phyloP scores from a whole-genome alignment of 1,140 invertebrate species.

The Papilio machaon region DNA sequence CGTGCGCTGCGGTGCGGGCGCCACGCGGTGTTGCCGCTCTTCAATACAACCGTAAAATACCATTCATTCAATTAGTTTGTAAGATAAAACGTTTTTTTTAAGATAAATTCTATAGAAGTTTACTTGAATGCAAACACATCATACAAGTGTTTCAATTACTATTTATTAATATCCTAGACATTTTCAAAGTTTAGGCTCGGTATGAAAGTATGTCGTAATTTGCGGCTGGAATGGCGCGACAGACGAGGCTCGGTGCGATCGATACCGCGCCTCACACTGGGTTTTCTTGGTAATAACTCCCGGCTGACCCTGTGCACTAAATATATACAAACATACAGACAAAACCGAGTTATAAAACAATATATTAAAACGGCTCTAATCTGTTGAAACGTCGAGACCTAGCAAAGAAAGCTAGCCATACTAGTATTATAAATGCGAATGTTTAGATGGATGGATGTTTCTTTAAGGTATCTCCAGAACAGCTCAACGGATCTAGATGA shows the following conservation, averaged over 20 bases:
- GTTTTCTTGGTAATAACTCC: slow-evolving; percentile 15
- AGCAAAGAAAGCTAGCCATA: background rate
- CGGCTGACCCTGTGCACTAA: slow-evolving; percentile 13
- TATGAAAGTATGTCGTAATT: background rate
- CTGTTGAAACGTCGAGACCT: background rate
- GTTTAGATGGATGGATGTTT: no score
- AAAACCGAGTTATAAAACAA: background rate
- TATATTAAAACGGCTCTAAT: background rate
- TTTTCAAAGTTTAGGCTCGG: background rate
- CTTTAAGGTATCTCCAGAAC: no score
- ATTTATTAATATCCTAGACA: slow-evolving; percentile 9
- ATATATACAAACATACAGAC: background rate
- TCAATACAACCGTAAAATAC: slow-evolving; percentile 62
- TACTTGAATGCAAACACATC: slow-evolving; percentile 14
- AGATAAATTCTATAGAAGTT: slow-evolving; percentile 53
- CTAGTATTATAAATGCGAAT: no score
- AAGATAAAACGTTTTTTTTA: slow-evolving; percentile 42
- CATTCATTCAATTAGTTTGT: slow-evolving; percentile 69
- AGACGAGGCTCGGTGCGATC: slow-evolving; percentile 4
- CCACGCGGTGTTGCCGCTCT: slow-evolving; percentile 65
- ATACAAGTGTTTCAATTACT: background rate
- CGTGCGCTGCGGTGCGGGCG: slow-evolving; percentile 55
- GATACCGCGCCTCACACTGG: slow-evolving; percentile 15
- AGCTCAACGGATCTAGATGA: no score
- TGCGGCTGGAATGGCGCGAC: background rate